Base-by-base conservation (phyloP, 2,113 vertebrate species). In the Mus spicilegus region DNA sequence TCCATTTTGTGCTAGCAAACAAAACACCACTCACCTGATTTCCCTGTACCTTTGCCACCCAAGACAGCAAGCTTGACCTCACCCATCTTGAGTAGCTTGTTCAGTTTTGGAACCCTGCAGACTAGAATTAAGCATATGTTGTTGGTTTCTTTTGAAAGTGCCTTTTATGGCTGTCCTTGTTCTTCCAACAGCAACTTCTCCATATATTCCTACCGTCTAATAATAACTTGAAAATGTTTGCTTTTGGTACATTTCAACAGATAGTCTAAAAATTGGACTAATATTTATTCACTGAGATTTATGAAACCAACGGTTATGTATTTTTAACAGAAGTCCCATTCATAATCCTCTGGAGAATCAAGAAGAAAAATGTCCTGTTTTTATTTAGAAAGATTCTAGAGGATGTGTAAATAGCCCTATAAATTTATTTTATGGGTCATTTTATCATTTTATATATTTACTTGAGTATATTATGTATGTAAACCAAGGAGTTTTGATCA, bases 21-120 rank as follows among this genome's bases (percentile, higher is more conserved):
- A 65, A 4, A 85, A 1, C 14, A 36, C 11, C 30, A 94, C 98
- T 97, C 97, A 99, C 99, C 99, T 94, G 99, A 99, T 95, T 99
- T 99, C 6, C 99, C 99, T 1, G 99, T 98, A 6, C 99, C 99
- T 81, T 98, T 98, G 1, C 98, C 97, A 76, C 99, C 99, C 95
- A 99, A 94, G 77, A 99, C 98, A 0, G 99, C 98, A 36, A 99
- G 87, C 97, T 99, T 99, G 58, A 99, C 98, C 11, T 99, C 98
- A 49, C 98, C 97, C 99, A 99, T 99, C 0, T 75, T 96, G 91
- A 75, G 87, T 54, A 67, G 19, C 72, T 56, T 56, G 67, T 49
- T 7, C 39, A 65, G 61, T 56, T 97, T 84, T 95, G 76, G 2
- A 89, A 51, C n/a, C 65, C 16, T 61, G 36, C 87, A 90, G 88